Evolutionary conservation across 64 coral and sea anemone species (phyloP).

Genomic region (Porites australiensis): DNA sequence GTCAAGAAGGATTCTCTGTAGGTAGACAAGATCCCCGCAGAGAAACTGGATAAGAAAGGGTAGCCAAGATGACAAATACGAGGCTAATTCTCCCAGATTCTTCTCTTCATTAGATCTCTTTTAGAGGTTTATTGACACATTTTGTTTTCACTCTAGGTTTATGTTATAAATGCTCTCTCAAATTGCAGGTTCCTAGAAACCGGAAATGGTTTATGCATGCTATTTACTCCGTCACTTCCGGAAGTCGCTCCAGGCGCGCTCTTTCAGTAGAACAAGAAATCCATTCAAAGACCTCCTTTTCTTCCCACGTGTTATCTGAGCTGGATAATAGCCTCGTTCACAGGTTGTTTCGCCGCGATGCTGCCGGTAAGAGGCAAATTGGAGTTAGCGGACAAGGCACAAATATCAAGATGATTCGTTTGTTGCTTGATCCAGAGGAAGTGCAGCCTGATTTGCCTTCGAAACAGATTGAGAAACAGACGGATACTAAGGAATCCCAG

Average conservation of each 20-base stretch:
- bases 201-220: constrained; percentile 98
- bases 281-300: not conserved
- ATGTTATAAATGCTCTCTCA: not conserved
- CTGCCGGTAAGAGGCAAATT: constrained; percentile 12
- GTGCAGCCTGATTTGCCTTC: not conserved
- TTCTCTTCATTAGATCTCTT: too few relatives aligned
- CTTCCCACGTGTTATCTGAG: constrained; percentile 17
- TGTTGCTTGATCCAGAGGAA: constrained; percentile 66
- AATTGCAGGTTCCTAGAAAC: constrained; percentile 75
- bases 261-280: constrained; percentile 28
- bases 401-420: constrained; percentile 87
- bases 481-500: not conserved
- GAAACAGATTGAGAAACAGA: not conserved
- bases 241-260: not conserved
- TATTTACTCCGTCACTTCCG: constrained; percentile 88
- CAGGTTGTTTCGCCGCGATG: constrained; percentile 58
- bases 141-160: too few relatives aligned
- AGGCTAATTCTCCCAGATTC: too few relatives aligned
- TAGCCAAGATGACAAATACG: too few relatives aligned
- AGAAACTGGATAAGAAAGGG: too few relatives aligned
- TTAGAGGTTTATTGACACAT: too few relatives aligned
- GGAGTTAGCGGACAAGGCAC: constrained; percentile 74
- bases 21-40: too few relatives aligned
- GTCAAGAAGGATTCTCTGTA: too few relatives aligned
- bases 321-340: not conserved